Evolutionary conservation across 2,113 vertebrate species (phyloP).

Genomic region (Zosterops hypoxanthus): DNA sequence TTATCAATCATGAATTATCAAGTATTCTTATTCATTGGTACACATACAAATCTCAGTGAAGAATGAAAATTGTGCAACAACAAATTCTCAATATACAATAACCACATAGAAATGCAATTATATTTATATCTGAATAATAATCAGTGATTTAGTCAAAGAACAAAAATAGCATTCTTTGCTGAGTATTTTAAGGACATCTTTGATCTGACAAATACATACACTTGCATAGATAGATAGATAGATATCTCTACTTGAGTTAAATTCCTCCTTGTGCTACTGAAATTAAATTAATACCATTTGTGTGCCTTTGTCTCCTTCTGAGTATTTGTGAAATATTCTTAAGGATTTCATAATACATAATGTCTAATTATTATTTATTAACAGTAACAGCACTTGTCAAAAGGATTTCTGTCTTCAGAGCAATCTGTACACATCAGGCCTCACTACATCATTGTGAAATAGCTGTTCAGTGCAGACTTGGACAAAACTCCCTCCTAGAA

Average conservation of each 20-base stretch:
- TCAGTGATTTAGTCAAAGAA: background rate
- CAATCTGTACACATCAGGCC: background rate
- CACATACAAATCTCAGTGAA: background rate
- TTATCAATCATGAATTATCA: background rate
- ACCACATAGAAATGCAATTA: background rate
- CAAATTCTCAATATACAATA: background rate
- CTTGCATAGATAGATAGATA: rapidly evolving
- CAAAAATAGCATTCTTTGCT: background rate
- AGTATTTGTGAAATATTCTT: background rate
- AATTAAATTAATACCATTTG: background rate
- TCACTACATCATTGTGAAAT: background rate
- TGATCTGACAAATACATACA: background rate
- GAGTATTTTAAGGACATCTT: background rate
- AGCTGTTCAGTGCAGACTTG: background rate
- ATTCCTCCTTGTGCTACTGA: background rate
- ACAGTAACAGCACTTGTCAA: background rate
- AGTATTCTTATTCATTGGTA: background rate
- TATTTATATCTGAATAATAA: background rate
- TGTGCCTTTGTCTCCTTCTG: background rate
- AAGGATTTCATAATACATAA: background rate
- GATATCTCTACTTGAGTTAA: background rate
- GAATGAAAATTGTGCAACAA: background rate
- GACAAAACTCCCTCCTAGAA: background rate
- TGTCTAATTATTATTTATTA: background rate
- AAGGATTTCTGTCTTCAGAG: background rate